Conservation (phyloP, 2,113 vertebrate genomes). For the Fukomys damarensis region DNA sequence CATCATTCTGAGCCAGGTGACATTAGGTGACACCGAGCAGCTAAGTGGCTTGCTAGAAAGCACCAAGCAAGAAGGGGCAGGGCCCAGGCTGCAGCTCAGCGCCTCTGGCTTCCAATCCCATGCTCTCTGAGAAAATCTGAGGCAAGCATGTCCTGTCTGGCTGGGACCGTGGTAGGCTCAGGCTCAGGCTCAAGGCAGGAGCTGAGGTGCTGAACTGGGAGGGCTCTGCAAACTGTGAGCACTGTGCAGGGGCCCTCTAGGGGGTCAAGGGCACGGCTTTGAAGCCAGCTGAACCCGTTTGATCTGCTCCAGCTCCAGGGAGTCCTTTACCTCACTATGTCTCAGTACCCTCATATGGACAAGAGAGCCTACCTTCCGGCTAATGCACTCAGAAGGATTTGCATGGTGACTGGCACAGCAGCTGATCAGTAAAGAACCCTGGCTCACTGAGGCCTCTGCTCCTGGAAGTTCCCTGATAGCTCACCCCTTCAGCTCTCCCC, state of each 20-base stretch:
- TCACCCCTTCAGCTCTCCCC: too few relatives aligned
- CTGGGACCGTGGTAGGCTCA: not conserved
- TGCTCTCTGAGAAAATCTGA: not conserved
- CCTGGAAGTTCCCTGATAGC: not conserved
- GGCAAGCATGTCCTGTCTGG: not conserved
- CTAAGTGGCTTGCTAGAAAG: not conserved
- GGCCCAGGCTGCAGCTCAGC: not conserved
- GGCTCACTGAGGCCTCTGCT: not conserved
- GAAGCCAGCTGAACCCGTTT: not conserved
- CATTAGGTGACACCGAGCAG: not conserved
- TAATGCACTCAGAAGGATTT: not conserved
- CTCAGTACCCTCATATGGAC: not conserved
- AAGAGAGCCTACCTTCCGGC: not conserved
- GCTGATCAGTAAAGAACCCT: not conserved
- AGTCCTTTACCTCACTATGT: not conserved
- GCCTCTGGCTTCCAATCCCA: not conserved
- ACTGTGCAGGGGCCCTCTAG: accelerated
- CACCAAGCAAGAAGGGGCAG: not conserved
- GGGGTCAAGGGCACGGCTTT: not conserved
- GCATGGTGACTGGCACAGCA: accelerated
- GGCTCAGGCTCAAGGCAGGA: not conserved
- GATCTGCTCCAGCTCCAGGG: not conserved
- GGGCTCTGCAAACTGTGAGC: not conserved
- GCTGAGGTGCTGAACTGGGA: not conserved
- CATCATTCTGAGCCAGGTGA: not conserved